These are phyloP conservation scores for Aleadryas rufinucha DNA, from an alignment of 2,113 vertebrate species.

Conservation along the genomic window DNA sequence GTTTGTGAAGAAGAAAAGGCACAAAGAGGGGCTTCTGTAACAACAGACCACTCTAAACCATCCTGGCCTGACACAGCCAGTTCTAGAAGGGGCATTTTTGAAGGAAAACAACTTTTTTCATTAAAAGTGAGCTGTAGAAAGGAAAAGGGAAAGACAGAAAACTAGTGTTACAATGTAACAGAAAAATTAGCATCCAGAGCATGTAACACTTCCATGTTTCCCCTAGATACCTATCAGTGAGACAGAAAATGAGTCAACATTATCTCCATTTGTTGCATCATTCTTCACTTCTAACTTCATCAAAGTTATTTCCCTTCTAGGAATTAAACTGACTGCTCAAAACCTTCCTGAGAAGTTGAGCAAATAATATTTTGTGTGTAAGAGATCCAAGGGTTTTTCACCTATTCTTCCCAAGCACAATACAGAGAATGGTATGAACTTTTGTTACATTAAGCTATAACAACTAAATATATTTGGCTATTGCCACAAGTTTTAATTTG, in stretches of 20 bases:
- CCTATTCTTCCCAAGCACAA: not conserved
- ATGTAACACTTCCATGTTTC: not conserved
- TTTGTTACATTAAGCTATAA: not conserved
- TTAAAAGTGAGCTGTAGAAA: not conserved
- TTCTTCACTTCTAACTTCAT: not conserved
- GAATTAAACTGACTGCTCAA: not conserved
- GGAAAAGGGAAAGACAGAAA: not conserved
- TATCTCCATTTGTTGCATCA: constrained; percentile 45
- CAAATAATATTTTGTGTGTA: not conserved
- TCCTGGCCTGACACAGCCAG: not conserved
- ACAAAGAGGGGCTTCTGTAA: not conserved
- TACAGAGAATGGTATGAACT: not conserved
- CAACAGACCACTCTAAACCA: not conserved
- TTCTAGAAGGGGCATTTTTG: not conserved
- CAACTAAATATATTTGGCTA: not conserved
- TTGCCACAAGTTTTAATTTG: not conserved
- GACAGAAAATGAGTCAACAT: not conserved
- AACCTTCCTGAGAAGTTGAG: not conserved
- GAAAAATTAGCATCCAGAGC: not conserved
- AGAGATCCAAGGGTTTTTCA: not conserved
- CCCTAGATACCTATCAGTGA: not conserved
- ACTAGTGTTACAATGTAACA: not conserved
- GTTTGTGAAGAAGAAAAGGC: not conserved
- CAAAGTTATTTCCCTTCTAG: constrained; percentile 16
- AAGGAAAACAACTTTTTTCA: not conserved